These are phyloP conservation scores for Hemicrepidius hirtus DNA, from an alignment of 2,888 invertebrate genomes.

Conservation along the genomic window DNA sequence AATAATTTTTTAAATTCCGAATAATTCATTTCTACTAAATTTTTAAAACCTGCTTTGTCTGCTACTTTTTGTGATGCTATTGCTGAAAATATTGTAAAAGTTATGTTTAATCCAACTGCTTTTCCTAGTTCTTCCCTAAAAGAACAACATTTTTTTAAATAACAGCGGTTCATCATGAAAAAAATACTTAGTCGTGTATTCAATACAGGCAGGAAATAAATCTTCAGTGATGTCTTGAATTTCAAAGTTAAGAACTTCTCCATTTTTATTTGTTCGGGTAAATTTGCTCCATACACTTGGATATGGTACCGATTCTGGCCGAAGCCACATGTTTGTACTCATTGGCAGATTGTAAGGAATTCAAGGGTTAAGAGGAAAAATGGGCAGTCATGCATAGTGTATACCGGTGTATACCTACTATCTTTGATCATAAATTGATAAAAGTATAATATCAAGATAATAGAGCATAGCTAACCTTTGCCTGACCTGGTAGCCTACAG, in stretches of 20 bases:
- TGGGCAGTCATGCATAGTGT: too few species aligned
- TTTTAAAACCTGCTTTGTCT: constrained; percentile 35
- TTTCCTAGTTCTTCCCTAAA: constrained; percentile 26
- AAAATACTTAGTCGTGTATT: constrained; percentile 39
- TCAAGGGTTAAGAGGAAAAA: too few species aligned
- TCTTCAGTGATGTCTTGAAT: constrained; percentile 42
- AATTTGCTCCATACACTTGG: constrained; percentile 32
- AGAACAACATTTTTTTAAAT: too few species aligned
- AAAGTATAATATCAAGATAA: too few species aligned
- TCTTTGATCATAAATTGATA: too few species aligned
- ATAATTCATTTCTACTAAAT: constrained; percentile 25
- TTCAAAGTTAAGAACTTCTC: constrained; percentile 15
- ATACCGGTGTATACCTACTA: too few species aligned
- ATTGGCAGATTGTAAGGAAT: too few species aligned
- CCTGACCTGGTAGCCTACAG: too few species aligned
- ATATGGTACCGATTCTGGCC: constrained; percentile 23
- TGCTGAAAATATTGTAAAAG: constrained; percentile 31
- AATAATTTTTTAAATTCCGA: constrained; percentile 21
- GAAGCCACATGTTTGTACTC: constrained; percentile 21
- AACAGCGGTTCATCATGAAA: constrained; percentile 36
- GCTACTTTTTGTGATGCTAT: constrained; percentile 44
- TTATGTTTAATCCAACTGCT: constrained; percentile 32
- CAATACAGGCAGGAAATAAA: constrained; percentile 14
- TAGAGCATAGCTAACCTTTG: too few species aligned
- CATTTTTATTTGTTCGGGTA: constrained; percentile 18